Evolutionary conservation across 2,888 invertebrate genomes (phyloP).

Genomic region (Aspidapion aeneum): DNA sequence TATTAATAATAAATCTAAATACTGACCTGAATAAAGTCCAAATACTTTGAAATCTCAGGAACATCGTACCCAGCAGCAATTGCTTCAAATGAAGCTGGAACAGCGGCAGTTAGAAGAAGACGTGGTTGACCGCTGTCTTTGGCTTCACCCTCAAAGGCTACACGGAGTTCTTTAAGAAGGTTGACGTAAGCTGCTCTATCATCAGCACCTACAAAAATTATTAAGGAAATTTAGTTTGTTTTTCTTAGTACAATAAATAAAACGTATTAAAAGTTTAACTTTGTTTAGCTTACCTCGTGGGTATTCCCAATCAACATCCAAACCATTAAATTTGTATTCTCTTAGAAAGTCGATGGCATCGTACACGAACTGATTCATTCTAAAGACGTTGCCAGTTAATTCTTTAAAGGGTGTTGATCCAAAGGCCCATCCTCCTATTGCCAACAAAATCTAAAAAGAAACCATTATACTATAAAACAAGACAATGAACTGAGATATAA

Average conservation of each 20-base stretch:
- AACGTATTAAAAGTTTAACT: no score
- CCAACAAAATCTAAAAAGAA: slow-evolving; percentile 63
- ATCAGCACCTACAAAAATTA: slow-evolving; percentile 60
- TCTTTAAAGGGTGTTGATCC: slow-evolving; percentile 94
- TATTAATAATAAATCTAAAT: no score
- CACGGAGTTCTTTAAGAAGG: slow-evolving; percentile 79
- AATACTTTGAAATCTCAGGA: slow-evolving; percentile 88
- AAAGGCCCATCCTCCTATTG: slow-evolving; percentile 95
- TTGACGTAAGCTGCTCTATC: slow-evolving; percentile 82
- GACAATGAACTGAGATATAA: no score
- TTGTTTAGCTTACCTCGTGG: slow-evolving; percentile 65
- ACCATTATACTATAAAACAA: no score
- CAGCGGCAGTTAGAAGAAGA: slow-evolving; percentile 69
- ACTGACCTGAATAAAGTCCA: slow-evolving; percentile 92
- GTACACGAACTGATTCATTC: slow-evolving; percentile 94
- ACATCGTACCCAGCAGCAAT: slow-evolving; percentile 93
- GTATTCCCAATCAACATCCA: slow-evolving; percentile 94
- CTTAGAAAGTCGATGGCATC: slow-evolving; percentile 91
- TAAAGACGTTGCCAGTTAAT: slow-evolving; percentile 83
- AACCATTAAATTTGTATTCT: slow-evolving; percentile 86
- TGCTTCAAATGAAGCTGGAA: slow-evolving; percentile 90
- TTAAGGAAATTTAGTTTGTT: no score
- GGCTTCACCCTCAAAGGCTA: slow-evolving; percentile 77
- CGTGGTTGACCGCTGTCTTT: slow-evolving; percentile 81
- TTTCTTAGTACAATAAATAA: no score